Conservation (phyloP, 2,888 invertebrate species). For the Caradrina kadenii region DNA sequence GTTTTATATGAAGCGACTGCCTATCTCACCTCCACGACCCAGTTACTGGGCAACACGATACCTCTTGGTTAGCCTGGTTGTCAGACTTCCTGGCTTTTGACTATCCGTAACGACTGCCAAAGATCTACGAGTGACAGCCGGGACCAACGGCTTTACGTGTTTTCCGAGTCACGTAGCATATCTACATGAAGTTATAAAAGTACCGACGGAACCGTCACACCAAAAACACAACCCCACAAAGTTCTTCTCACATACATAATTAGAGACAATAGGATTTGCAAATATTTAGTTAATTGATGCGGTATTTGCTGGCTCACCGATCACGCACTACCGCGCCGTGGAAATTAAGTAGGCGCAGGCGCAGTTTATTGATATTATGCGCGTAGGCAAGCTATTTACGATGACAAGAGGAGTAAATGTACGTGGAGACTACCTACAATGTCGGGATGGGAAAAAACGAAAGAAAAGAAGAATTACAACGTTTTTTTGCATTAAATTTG, state of each 20-base stretch:
- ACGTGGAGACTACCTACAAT: background rate
- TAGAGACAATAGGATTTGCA: conserved; percentile 48
- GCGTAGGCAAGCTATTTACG: background rate
- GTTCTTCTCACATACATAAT: conserved; percentile 42
- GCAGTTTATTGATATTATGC: conserved; percentile 24
- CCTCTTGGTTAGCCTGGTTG: no score
- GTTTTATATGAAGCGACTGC: no score
- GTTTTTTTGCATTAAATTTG: no score
- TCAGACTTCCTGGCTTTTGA: no score
- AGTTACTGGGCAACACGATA: no score
- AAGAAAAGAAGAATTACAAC: no score
- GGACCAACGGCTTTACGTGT: no score
- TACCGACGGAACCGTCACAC: background rate
- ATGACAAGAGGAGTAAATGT: background rate
- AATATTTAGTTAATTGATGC: conserved; percentile 44
- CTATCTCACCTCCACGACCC: no score
- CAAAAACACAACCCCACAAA: background rate
- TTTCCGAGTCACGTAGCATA: no score
- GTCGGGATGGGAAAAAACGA: background rate
- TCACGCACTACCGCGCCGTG: conserved; percentile 36
- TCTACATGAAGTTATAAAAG: no score
- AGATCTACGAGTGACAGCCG: no score
- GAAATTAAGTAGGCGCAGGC: conserved; percentile 5
- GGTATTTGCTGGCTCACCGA: conserved; percentile 7
- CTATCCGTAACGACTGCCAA: no score